A percentile compares a stretch with the other conserved stretches of the same genome.
Conservation (phyloP, 2,797 vertebrate species). For the Neomorphus geoffroyi region DNA sequence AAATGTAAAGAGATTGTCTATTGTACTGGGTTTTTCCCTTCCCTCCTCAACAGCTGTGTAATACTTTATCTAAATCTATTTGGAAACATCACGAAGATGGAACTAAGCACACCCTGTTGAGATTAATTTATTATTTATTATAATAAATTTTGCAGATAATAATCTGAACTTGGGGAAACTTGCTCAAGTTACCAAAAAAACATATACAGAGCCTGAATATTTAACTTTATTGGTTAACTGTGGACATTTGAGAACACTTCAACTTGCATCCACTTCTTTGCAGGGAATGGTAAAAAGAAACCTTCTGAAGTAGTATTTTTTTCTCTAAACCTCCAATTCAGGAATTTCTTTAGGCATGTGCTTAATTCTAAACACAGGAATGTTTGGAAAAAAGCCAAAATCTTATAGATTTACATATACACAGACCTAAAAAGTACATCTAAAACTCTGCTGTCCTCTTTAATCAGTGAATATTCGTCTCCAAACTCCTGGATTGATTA, state of each 20-base stretch:
- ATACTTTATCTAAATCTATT: conserved; percentile 31
- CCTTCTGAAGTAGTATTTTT: background rate
- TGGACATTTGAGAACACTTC: background rate
- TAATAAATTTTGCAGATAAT: background rate
- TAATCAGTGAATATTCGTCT: background rate
- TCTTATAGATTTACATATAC: background rate
- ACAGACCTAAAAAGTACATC: background rate
- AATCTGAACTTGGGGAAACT: background rate
- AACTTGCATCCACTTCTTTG: background rate
- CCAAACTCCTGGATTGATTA: background rate
- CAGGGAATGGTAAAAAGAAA: background rate
- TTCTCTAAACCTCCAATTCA: background rate
- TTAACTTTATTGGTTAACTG: background rate
- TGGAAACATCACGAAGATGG: background rate
- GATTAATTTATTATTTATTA: background rate
- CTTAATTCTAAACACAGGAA: background rate
- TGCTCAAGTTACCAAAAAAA: background rate
- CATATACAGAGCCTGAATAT: background rate
- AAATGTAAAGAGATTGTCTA: conserved; percentile 23
- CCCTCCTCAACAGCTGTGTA: conserved; percentile 59
- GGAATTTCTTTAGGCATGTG: background rate
- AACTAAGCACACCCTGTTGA: background rate
- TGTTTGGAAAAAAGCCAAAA: background rate
- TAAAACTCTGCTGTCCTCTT: background rate
- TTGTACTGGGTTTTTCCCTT: background rate